Base-by-base conservation (phyloP, 2,113 vertebrate genomes). In the Tamias sibiricus region DNA sequence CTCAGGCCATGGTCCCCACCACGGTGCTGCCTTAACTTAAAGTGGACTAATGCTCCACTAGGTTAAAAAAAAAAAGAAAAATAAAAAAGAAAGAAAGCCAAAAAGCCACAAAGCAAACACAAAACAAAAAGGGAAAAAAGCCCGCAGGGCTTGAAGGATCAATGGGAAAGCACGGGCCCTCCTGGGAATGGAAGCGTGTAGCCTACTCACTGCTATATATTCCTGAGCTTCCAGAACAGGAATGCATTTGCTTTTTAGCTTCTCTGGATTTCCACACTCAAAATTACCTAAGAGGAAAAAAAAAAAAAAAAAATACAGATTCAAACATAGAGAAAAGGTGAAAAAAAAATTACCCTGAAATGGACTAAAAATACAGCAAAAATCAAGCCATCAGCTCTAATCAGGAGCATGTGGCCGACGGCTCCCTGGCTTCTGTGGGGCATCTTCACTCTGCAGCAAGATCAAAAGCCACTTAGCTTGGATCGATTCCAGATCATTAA, bases 231-330 rank as follows among this genome's bases (percentile, higher is more conserved):
- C 98, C 89, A 20, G 72, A 72, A 99, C 91, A 83, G 98, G 98
- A 82, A 99, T 96, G 96, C 99, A 99, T 96, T 99, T 99, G 97
- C 98, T 99, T 95, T 98, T 99, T 3, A 99, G 98, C 85, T 98
- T 98, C 84, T 98, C 98, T 14, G 99, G 98, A 90, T 99, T 99
- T 94, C 99, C 99, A 77, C 99, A 99, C 86, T 99, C 99, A 97
- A 99, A 99, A 98, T 98, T 98, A 97, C 99, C 99, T 99, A 97
- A 87, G 75, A 80, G 66, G 62, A 47, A 44, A 85, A 72, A 68
- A 64, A 92, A 59, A 68, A 40, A 71, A 37, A 42, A 66, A 44
- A 47, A 17, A 52, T 71, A 77, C 76, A 97, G 66, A 95, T 44
- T 95, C 82, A 97, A 92, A 94, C n/a, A 87, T 74, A 69, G 71